Percentiles rank a stretch among this genome's conserved stretches.
Evolutionary conservation across 2,797 vertebrate genomes (phyloP).

Genomic region (Mormyrus proboscirostris): DNA sequence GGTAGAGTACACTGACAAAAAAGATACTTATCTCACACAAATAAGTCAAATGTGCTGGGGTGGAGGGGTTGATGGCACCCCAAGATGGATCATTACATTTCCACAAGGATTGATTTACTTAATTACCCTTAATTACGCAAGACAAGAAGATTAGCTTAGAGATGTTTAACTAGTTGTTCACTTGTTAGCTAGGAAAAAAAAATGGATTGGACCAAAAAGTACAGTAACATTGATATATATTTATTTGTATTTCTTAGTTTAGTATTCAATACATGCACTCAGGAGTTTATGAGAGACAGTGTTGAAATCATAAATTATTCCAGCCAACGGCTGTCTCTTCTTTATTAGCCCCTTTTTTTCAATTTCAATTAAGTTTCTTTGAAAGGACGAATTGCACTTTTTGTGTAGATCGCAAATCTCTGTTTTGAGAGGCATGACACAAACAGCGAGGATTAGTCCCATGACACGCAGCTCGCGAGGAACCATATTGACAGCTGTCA

Average conservation of each 20-base stretch:
- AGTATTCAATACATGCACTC: background rate
- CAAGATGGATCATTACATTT: conserved; percentile 25
- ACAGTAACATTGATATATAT: background rate
- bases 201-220: background rate
- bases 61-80: background rate
- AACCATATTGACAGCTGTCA: background rate
- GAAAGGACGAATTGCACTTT: background rate
- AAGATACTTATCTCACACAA: conserved; percentile 39
- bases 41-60: background rate
- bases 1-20: background rate
- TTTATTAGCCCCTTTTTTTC: background rate
- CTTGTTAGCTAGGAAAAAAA: background rate
- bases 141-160: background rate
- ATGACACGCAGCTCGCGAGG: background rate
- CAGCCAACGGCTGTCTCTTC: background rate
- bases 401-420: background rate
- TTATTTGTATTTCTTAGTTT: background rate
- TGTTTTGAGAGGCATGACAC: background rate
- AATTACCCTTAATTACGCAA: conserved; percentile 8
- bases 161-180: background rate
- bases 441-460: background rate
- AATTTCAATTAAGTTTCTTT: background rate
- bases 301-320: background rate
- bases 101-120: conserved; percentile 22
- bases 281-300: background rate